These are phyloP conservation scores for Neodon shergylaensis DNA, from an alignment of 2,113 vertebrate species.

Conservation along the genomic window DNA sequence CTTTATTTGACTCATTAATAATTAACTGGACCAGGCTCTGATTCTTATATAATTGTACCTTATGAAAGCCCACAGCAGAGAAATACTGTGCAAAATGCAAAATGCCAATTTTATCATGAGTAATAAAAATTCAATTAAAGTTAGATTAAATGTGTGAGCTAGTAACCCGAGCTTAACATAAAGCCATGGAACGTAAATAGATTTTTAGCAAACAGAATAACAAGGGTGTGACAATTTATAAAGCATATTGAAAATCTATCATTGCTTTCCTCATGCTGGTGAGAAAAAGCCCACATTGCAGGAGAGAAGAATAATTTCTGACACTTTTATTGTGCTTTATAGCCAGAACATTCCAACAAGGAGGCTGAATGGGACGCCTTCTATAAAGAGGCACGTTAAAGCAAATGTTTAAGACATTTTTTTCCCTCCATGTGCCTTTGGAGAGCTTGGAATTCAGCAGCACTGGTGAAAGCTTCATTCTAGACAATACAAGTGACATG, in stretches of 20 bases:
- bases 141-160: constrained; percentile 72
- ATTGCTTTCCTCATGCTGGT: constrained; percentile 40
- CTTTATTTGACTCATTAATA: constrained; percentile 72
- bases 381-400: not conserved
- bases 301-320: constrained; percentile 61
- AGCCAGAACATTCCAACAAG: not conserved
- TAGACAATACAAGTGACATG: not conserved
- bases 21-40: constrained; percentile 66
- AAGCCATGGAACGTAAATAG: constrained; percentile 69
- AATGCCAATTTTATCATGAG: constrained; percentile 74
- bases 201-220: constrained; percentile 75
- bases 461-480: not conserved
- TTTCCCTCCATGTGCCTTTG: not conserved
- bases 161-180: constrained; percentile 73
- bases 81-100: constrained; percentile 77
- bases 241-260: constrained; percentile 66
- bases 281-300: constrained; percentile 37
- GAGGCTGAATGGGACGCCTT: not conserved
- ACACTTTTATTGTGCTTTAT: constrained; percentile 65
- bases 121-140: constrained; percentile 81
- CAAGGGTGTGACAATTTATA: constrained; percentile 73
- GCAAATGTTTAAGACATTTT: constrained; percentile 7
- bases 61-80: constrained; percentile 56
- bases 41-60: constrained; percentile 54
- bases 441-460: not conserved